Evolutionary conservation across 2,888 invertebrate genomes (phyloP).

Genomic region (Drosophila putrida): DNA sequence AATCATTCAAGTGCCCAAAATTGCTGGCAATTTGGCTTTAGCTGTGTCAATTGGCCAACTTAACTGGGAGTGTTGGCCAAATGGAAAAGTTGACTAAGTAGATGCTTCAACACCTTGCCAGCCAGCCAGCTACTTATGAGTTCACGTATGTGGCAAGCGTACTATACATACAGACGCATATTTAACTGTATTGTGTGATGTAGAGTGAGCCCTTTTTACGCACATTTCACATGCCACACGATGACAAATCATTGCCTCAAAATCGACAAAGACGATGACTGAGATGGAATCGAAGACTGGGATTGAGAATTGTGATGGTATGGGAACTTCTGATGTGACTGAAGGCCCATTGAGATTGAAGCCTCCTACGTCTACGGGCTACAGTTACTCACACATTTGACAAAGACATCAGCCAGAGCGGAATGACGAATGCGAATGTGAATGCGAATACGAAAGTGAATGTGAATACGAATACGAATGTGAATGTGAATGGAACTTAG

Average conservation of each 20-base stretch:
- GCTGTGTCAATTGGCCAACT: constrained; percentile 31
- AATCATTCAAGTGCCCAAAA: constrained; percentile 28
- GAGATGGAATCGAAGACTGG: background rate
- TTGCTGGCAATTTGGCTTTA: constrained; percentile 21
- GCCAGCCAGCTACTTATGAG: constrained; percentile 24
- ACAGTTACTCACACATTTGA: constrained; percentile 55
- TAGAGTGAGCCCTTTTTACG: constrained; percentile 23
- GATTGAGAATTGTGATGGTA: constrained; percentile 1
- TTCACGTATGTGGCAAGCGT: constrained; percentile 8
- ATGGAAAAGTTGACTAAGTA: constrained; percentile 33
- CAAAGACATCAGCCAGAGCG: constrained; percentile 61
- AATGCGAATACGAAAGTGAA: constrained; percentile 19
- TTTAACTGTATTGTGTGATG: constrained; percentile 18
- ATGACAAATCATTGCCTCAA: constrained; percentile 47
- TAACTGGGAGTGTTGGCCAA: constrained; percentile 9
- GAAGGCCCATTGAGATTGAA: constrained; percentile 50
- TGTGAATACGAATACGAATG: constrained; percentile 17
- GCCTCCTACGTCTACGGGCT: constrained; percentile 2
- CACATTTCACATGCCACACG: constrained; percentile 39
- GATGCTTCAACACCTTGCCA: constrained; percentile 45
- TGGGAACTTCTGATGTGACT: constrained; percentile 5
- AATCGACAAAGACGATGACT: constrained; percentile 10
- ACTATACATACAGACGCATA: constrained; percentile 14
- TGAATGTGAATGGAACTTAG: constrained; percentile 48
- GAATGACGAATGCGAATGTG: constrained; percentile 51